These are phyloP conservation scores for Isichthys henryi DNA, from an alignment of 2,113 vertebrate species.

Conservation along the genomic window DNA sequence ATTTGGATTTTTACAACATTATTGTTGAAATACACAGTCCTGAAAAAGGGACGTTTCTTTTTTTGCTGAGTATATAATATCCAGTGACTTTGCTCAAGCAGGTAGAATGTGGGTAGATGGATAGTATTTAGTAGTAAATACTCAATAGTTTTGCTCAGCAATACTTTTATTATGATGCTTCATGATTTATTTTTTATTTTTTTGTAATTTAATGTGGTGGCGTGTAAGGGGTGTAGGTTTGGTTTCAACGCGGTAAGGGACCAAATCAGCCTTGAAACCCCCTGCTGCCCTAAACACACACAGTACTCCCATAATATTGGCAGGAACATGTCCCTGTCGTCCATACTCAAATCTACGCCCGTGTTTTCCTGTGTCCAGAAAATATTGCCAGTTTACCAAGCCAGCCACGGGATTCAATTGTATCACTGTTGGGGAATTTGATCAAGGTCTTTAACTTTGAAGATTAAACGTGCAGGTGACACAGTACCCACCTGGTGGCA, in stretches of 20 bases:
- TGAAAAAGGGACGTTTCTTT: no score
- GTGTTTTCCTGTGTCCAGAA: not conserved
- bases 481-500: slow-evolving; percentile 39
- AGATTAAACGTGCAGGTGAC: not conserved
- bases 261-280: not conserved
- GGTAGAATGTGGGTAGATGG: not conserved
- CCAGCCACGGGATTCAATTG: not conserved
- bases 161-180: not conserved
- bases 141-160: not conserved
- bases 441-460: not conserved
- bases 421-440: not conserved
- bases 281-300: not conserved
- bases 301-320: not conserved
- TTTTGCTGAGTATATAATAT: not conserved
- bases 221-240: not conserved
- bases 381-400: not conserved
- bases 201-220: no score
- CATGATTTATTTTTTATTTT: not conserved
- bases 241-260: not conserved
- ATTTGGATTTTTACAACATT: no score
- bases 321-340: not conserved
- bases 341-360: not conserved
- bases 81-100: not conserved
- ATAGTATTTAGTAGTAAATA: not conserved
- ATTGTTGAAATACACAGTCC: no score